Evolutionary conservation across 1,140 invertebrate species (phyloP).

Genomic region (Anastrepha obliqua): DNA sequence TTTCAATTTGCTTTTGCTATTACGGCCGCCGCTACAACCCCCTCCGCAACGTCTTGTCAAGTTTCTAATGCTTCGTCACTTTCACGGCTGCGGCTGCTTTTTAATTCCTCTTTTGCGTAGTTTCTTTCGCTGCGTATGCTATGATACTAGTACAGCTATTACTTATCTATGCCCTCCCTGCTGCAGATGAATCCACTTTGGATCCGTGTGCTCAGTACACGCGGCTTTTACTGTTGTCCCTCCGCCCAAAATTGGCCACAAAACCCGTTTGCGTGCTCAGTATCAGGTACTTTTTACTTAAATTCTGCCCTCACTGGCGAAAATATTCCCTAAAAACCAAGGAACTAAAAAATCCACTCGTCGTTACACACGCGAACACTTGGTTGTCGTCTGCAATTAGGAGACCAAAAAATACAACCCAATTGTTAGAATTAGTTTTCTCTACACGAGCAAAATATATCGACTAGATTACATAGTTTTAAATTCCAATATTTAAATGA

Average conservation of each 20-base stretch:
- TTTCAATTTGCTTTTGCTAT: not conserved
- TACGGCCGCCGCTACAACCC: not conserved
- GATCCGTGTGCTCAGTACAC: not conserved
- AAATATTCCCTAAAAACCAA: constrained; percentile 27
- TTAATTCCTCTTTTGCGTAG: constrained; percentile 32
- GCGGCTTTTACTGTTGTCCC: constrained; percentile 31
- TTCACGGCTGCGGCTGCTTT: not conserved
- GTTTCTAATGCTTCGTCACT: constrained; percentile 44
- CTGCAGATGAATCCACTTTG: not conserved
- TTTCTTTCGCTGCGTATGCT: constrained; percentile 11
- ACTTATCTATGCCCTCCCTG: not conserved
- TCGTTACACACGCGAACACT: constrained; percentile 9
- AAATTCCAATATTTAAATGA: not conserved
- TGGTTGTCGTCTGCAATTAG: constrained; percentile 27
- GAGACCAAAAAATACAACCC: not conserved
- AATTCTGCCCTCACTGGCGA: constrained; percentile 52
- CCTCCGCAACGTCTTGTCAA: constrained; percentile 3
- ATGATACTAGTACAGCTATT: not conserved
- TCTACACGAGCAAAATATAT: not conserved
- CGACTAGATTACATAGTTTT: not conserved
- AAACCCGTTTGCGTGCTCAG: constrained; percentile 46
- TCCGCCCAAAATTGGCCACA: constrained; percentile 52
- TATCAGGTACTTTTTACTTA: constrained; percentile 52
- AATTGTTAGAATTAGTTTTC: not conserved
- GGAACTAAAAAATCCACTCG: constrained; percentile 50